Percentiles rank a stretch among this genome's conserved stretches.
Conservation (phyloP, 37 sponge, comb jelly and placozoan genomes). For the Aplysina aerophoba region DNA sequence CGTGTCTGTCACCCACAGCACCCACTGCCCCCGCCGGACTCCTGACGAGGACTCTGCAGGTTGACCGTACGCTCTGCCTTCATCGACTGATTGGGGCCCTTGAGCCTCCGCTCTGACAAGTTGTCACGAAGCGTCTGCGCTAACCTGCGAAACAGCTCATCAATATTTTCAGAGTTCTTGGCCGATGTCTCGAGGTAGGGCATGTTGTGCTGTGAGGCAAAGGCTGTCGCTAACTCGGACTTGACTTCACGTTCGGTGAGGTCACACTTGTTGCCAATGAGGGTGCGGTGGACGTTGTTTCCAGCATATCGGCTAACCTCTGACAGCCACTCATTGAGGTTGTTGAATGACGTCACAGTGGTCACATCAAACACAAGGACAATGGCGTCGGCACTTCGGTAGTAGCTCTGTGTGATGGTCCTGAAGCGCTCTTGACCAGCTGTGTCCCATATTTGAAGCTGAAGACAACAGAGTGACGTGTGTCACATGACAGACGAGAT, state of each 20-base stretch:
- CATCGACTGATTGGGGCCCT: constrained; percentile 25
- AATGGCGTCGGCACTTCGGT: constrained; percentile 91
- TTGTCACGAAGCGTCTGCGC: constrained; percentile 71
- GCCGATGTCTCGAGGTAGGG: constrained; percentile 93
- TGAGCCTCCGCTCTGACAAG: constrained; percentile 63
- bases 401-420: constrained; percentile 95
- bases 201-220: constrained; percentile 83
- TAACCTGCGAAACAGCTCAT: constrained; percentile 76
- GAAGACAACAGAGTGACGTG: not conserved
- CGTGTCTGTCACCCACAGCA: constrained; percentile 6
- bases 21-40: not conserved
- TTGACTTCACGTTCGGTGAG: constrained; percentile 74
- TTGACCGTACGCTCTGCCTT: constrained; percentile 11
- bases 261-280: constrained; percentile 95
- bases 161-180: constrained; percentile 83
- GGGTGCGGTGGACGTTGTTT: constrained; percentile 66
- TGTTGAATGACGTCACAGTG: constrained; percentile 59
- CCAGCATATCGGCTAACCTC: constrained; percentile 87
- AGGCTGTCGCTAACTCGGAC: constrained; percentile 52
- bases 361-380: constrained; percentile 91
- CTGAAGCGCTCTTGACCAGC: constrained; percentile 94
- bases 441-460: constrained; percentile 97
- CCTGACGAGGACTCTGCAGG: not conserved
- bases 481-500: not conserved
- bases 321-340: constrained; percentile 81